Conservation (phyloP, 2,113 vertebrate species). For the Nasalis larvatus region DNA sequence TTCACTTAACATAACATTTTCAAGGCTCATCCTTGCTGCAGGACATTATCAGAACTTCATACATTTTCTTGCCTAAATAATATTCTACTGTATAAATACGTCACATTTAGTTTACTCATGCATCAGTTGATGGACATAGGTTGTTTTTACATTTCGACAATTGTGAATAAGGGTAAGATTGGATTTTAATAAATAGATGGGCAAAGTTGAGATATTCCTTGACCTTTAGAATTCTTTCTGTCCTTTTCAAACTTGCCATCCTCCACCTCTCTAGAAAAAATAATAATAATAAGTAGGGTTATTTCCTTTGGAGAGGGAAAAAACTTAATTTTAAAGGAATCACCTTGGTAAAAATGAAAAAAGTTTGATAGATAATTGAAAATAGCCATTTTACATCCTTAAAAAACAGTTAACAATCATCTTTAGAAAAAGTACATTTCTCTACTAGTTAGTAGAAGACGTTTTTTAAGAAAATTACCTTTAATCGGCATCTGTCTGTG, state of each 20-base stretch:
- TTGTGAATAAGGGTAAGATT: not conserved
- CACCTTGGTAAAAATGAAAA: not conserved
- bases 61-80: not conserved
- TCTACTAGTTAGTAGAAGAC: not conserved
- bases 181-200: not conserved
- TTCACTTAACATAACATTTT: not conserved
- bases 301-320: not conserved
- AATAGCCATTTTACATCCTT: not conserved
- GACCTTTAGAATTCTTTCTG: not conserved
- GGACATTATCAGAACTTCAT: not conserved
- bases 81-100: too few relatives aligned
- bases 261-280: accelerated
- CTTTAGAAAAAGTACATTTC: not conserved
- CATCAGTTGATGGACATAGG: not conserved
- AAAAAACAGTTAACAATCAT: not conserved
- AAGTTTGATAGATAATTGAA: not conserved
- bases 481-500: not conserved
- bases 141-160: not conserved
- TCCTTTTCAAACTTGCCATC: not conserved
- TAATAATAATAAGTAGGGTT: not conserved
- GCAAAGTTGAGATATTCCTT: not conserved
- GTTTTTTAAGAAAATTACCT: not conserved
- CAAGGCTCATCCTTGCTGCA: accelerated
- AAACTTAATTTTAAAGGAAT: not conserved
- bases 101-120: not conserved